Percentiles rank a stretch among this genome's conserved stretches.
Evolutionary conservation across 2,113 vertebrate genomes (phyloP).

Genomic region (Bufo gargarizans): DNA sequence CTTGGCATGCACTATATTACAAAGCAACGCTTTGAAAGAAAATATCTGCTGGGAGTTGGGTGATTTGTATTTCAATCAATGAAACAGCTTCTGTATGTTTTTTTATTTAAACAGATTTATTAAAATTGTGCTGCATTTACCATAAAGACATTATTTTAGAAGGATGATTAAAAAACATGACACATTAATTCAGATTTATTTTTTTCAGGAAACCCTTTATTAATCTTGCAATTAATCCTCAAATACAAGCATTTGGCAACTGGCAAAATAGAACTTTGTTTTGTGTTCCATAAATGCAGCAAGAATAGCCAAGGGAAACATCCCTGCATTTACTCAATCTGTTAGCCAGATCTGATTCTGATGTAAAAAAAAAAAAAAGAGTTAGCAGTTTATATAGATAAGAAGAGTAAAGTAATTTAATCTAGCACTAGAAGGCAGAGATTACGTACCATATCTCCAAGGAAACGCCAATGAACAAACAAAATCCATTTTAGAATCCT

Average conservation of each 20-base stretch:
- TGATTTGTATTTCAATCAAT: background rate
- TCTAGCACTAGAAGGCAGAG: slow-evolving; percentile 27
- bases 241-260: slow-evolving; percentile 3
- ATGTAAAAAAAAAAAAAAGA: background rate
- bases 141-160: background rate
- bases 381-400: slow-evolving; percentile 36
- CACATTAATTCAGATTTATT: background rate
- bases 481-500: slow-evolving; percentile 17
- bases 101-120: no score
- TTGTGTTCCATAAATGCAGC: slow-evolving; percentile 6
- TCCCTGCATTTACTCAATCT: slow-evolving; percentile 13
- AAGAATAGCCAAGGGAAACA: slow-evolving; percentile 38
- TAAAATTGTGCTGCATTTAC: no score
- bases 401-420: slow-evolving; percentile 46
- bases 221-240: slow-evolving; percentile 25
- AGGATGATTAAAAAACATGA: background rate
- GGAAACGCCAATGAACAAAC: slow-evolving; percentile 28
- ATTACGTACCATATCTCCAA: slow-evolving; percentile 13
- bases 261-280: slow-evolving; percentile 14
- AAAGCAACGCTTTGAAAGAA: background rate
- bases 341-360: slow-evolving; percentile 28
- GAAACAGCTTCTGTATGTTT: no score
- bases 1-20: no score
- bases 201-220: background rate
- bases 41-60: background rate